phyloP scores from a whole-genome alignment of 2,797 vertebrate species.

The Leptatherina wallacei region DNA sequence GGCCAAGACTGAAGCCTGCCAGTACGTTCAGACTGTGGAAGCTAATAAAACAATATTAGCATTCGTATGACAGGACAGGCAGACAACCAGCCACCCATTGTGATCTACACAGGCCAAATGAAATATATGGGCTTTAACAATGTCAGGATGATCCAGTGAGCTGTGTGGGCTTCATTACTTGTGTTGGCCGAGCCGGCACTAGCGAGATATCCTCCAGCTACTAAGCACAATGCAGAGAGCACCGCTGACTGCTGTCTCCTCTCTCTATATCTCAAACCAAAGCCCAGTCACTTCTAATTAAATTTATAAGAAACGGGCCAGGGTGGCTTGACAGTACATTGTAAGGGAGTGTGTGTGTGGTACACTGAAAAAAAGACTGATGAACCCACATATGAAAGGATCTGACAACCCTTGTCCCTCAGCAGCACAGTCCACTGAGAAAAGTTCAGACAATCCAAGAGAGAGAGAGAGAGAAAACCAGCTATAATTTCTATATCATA shows the following conservation, averaged over 20 bases:
- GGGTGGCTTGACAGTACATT: slow-evolving; percentile 44
- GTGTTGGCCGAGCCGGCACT: slow-evolving; percentile 20
- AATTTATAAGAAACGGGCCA: slow-evolving; percentile 40
- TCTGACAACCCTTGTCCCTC: slow-evolving; percentile 60
- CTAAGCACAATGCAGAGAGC: slow-evolving; percentile 39
- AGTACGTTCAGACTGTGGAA: not conserved
- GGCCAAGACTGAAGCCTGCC: slow-evolving; percentile 49
- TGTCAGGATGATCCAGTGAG: slow-evolving; percentile 48
- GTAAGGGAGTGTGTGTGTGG: slow-evolving; percentile 27
- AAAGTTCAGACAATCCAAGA: slow-evolving; percentile 37
- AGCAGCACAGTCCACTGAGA: slow-evolving; percentile 43
- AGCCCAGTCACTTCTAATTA: slow-evolving; percentile 70
- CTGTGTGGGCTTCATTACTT: slow-evolving; percentile 54
- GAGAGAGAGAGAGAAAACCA: not conserved
- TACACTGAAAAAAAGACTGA: slow-evolving; percentile 31
- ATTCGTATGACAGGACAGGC: slow-evolving; percentile 16
- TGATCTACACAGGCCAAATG: slow-evolving; percentile 34
- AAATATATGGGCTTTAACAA: slow-evolving; percentile 42
- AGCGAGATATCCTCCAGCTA: slow-evolving; percentile 48
- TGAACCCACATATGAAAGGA: slow-evolving; percentile 51
- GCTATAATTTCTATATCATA: slow-evolving; percentile 33
- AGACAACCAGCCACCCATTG: slow-evolving; percentile 42
- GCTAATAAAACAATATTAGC: slow-evolving; percentile 56
- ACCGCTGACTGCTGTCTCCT: slow-evolving; percentile 64
- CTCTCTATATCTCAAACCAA: slow-evolving; percentile 61